Percentiles rank a stretch among this genome's conserved stretches.
These are phyloP conservation scores for Carduelis carduelis DNA, from an alignment of 2,797 vertebrate genomes.

Conservation along the genomic window DNA sequence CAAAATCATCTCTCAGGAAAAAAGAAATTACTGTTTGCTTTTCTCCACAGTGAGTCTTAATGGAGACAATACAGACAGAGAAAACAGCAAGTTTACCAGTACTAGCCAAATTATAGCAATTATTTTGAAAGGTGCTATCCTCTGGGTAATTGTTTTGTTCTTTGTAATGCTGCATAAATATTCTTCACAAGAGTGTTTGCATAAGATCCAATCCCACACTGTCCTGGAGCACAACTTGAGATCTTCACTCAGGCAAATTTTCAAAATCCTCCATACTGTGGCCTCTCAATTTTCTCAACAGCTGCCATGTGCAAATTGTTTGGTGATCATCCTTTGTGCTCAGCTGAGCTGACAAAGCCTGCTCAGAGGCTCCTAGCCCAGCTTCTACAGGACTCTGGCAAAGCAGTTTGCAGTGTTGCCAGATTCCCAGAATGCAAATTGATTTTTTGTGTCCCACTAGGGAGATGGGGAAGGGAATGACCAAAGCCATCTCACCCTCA, in stretches of 20 bases:
- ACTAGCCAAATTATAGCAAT: not conserved
- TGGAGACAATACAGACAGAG: not conserved
- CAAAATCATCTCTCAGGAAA: not conserved
- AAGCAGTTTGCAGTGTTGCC: not conserved
- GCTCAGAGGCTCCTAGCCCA: not conserved
- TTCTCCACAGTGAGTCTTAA: not conserved
- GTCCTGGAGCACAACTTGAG: not conserved
- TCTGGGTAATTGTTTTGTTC: not conserved
- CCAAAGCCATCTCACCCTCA: not conserved
- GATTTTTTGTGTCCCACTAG: not conserved
- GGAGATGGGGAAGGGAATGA: not conserved
- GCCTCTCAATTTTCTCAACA: not conserved
- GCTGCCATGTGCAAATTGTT: not conserved
- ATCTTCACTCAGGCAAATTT: not conserved
- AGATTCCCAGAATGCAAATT: not conserved
- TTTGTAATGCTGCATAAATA: not conserved
- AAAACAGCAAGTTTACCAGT: not conserved
- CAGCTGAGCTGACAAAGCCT: not conserved
- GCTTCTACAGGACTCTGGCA: not conserved
- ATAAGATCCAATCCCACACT: not conserved
- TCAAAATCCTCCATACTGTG: not conserved
- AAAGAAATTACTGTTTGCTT: not conserved
- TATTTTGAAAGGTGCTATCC: not conserved
- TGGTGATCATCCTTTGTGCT: not conserved
- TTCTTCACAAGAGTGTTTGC: not conserved